These are phyloP conservation scores for Cacatua alba DNA, from an alignment of 2,113 vertebrate species.

Conservation along the genomic window DNA sequence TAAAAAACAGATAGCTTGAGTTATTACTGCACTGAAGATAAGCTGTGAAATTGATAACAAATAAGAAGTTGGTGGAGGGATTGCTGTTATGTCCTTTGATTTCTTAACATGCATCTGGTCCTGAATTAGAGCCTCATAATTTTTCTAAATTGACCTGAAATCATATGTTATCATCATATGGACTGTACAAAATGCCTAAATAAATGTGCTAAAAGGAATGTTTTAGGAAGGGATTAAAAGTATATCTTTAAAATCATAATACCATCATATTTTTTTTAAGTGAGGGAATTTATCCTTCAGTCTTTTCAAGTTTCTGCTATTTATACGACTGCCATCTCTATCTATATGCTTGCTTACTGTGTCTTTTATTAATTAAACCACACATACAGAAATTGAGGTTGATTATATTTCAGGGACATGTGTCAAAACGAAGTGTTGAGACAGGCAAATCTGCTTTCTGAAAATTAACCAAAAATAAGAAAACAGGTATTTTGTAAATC, in stretches of 20 bases:
- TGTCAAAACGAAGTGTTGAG: not conserved
- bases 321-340: not conserved
- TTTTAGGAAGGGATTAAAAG: not conserved
- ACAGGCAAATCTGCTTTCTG: not conserved
- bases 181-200: not conserved
- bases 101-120: not conserved
- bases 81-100: not conserved
- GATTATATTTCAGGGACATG: not conserved
- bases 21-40: not conserved
- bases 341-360: not conserved
- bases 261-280: not conserved
- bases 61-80: not conserved
- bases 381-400: not conserved
- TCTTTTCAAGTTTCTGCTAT: not conserved
- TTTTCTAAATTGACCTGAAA: not conserved
- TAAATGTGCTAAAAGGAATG: fast-evolving
- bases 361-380: slow-evolving; percentile 28
- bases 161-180: not conserved
- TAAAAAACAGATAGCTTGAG: not conserved
- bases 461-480: not conserved
- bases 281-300: not conserved
- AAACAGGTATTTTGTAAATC: not conserved
- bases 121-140: not conserved
- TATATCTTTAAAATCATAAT: not conserved
- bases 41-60: not conserved